Conservation (phyloP, 2,797 vertebrate genomes). For the Macropodus opercularis region DNA sequence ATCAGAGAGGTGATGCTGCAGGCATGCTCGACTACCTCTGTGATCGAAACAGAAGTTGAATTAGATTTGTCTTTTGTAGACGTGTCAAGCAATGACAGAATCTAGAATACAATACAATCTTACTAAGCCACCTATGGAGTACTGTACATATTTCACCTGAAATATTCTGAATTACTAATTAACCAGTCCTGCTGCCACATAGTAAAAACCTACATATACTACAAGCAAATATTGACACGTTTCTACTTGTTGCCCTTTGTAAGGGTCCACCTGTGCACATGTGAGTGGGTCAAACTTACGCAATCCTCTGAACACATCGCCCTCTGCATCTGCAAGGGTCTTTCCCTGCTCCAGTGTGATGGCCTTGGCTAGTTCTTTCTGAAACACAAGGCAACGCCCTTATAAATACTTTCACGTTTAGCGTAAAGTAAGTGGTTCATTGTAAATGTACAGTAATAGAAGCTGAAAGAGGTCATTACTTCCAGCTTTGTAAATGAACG, state of each 20-base stretch:
- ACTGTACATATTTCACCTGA: too few relatives aligned
- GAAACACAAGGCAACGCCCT: constrained; percentile 52
- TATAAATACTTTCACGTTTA: neutral
- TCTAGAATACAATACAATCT: neutral
- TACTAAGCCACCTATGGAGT: neutral
- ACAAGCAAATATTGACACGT: constrained; percentile 22
- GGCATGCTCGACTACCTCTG: constrained; percentile 96
- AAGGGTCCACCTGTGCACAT: neutral
- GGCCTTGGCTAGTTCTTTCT: constrained; percentile 95
- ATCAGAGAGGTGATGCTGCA: constrained; percentile 96
- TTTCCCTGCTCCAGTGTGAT: constrained; percentile 97
- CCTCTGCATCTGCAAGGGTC: constrained; percentile 96
- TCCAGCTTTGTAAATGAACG: too few relatives aligned
- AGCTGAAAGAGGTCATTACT: neutral
- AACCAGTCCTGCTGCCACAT: constrained; percentile 25
- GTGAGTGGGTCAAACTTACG: constrained; percentile 83
- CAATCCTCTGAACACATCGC: constrained; percentile 96
- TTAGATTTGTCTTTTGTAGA: neutral
- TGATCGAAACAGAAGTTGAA: neutral
- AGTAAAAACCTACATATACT: constrained; percentile 8
- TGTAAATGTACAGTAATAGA: neutral
- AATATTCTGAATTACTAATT: constrained; percentile 36
- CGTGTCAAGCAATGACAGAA: neutral
- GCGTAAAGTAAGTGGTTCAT: neutral
- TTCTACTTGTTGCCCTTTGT: constrained; percentile 23